Conservation (phyloP, 2,113 vertebrate species). For the Protobothrops mucrosquamatus region DNA sequence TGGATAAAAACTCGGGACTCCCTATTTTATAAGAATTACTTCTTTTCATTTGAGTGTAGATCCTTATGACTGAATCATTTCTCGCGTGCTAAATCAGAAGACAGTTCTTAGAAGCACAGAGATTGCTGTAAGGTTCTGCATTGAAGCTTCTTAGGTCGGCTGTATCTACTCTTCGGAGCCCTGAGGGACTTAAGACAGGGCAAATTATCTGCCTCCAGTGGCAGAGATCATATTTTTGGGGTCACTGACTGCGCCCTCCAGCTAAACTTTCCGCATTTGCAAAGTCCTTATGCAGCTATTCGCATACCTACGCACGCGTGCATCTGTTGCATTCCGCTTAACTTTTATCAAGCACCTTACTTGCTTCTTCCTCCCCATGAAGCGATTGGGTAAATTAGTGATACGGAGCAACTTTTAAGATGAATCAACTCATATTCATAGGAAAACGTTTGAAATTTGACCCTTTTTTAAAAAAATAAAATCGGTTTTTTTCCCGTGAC, state of each 20-base stretch:
- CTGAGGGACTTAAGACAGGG: background rate
- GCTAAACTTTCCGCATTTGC: constrained; percentile 42
- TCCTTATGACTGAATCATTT: background rate
- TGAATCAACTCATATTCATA: background rate
- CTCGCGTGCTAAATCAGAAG: background rate
- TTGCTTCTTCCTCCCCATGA: background rate
- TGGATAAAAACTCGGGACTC: background rate
- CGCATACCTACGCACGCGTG: background rate
- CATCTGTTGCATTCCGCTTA: background rate
- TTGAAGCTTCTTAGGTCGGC: background rate
- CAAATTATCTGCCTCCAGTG: background rate
- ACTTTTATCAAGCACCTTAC: background rate
- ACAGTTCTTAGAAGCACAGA: background rate
- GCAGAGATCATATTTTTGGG: background rate
- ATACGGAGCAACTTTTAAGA: background rate
- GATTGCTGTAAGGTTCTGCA: background rate
- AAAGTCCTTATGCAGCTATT: constrained; percentile 12
- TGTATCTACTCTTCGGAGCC: constrained; percentile 4
- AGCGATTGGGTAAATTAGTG: background rate
- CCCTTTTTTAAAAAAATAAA: background rate
- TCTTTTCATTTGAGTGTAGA: background rate
- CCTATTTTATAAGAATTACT: background rate
- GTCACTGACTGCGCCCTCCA: background rate
- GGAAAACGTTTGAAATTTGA: background rate
- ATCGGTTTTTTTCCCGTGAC: background rate